Evolutionary conservation across 2,797 vertebrate species (phyloP).

Genomic region (Aulostomus chinensis): DNA sequence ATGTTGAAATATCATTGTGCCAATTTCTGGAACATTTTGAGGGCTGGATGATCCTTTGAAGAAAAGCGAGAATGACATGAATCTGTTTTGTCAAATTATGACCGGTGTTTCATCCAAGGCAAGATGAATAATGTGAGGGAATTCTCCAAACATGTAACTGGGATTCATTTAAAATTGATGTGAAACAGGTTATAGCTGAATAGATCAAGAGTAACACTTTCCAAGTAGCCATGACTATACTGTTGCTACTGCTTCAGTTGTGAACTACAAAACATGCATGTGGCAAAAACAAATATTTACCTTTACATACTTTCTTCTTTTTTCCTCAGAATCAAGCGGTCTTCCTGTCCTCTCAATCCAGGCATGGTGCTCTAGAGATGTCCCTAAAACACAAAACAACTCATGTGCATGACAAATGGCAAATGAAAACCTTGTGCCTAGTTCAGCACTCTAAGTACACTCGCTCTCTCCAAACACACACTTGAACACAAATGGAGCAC

Average conservation of each 20-base stretch:
- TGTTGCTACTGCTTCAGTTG: too few species aligned
- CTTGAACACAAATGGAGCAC: constrained; percentile 16
- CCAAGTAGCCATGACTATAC: too few species aligned
- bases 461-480: constrained; percentile 5
- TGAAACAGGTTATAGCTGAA: too few species aligned
- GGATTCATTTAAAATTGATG: too few species aligned
- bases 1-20: too few species aligned
- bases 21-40: too few species aligned
- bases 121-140: too few species aligned
- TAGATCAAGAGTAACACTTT: too few species aligned
- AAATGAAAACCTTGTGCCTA: constrained; percentile 28
- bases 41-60: too few species aligned
- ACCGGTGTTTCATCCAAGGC: too few species aligned
- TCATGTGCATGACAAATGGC: constrained; percentile 22
- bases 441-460: constrained; percentile 2
- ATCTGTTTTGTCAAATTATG: too few species aligned
- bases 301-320: constrained; percentile 19
- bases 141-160: background rate
- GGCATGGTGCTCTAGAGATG: background rate
- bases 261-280: too few species aligned
- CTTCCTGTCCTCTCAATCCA: constrained; percentile 15
- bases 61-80: background rate
- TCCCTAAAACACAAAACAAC: constrained; percentile 6
- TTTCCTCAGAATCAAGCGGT: background rate
- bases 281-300: constrained; percentile 47